phyloP scores from a whole-genome alignment of 2,797 vertebrate species.

The Sciaenops ocellatus region DNA sequence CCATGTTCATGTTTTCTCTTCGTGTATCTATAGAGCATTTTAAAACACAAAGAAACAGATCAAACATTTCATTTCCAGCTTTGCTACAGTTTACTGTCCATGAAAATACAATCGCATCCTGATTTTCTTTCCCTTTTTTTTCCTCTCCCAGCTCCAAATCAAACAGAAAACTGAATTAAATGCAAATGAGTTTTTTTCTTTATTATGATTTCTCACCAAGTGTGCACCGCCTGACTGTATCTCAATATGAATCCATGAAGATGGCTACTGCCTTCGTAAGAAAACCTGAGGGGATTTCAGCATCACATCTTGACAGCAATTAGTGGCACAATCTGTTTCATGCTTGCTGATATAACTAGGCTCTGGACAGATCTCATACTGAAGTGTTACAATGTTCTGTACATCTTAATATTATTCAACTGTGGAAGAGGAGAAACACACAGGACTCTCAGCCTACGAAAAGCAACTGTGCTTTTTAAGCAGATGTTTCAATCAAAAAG shows the following conservation, averaged over 20 bases:
- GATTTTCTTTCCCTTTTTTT: constrained; percentile 23
- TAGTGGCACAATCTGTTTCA: constrained; percentile 86
- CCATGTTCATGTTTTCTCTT: constrained; percentile 20
- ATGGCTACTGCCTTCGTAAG: constrained; percentile 71
- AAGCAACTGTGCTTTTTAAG: constrained; percentile 76
- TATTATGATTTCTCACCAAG: constrained; percentile 75
- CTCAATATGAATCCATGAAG: constrained; percentile 82
- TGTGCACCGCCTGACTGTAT: constrained; percentile 71
- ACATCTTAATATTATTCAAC: constrained; percentile 84
- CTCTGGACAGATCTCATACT: constrained; percentile 80
- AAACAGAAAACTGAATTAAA: constrained; percentile 71
- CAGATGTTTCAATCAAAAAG: constrained; percentile 78
- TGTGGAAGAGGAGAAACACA: constrained; percentile 77
- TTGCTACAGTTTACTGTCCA: constrained; percentile 51
- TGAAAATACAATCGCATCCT: constrained; percentile 54
- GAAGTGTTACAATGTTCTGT: constrained; percentile 78
- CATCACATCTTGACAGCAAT: constrained; percentile 85
- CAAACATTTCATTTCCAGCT: constrained; percentile 49
- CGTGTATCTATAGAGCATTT: constrained; percentile 28
- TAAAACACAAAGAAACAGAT: constrained; percentile 43
- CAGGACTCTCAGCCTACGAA: constrained; percentile 74
- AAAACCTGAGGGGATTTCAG: constrained; percentile 81
- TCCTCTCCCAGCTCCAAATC: constrained; percentile 51
- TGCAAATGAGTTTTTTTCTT: constrained; percentile 72
- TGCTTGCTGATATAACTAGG: constrained; percentile 80